Conservation (phyloP, 2,797 vertebrate species). For the Peromyscus melanophrys region DNA sequence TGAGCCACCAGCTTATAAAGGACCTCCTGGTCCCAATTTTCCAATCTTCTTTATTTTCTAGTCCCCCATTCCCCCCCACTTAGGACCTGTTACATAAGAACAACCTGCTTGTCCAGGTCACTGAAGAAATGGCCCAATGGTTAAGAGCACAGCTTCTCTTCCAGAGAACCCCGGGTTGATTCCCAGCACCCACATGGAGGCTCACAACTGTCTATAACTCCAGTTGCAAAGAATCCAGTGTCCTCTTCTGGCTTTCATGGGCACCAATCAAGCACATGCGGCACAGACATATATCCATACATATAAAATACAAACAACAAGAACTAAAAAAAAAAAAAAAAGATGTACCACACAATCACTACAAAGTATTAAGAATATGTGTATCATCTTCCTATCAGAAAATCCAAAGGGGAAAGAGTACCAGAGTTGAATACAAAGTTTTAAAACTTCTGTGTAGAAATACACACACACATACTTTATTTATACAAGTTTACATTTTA, state of each 20-base stretch:
- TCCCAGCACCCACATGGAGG: not conserved
- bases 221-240: not conserved
- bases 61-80: not conserved
- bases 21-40: too few species aligned
- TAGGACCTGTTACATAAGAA: not conserved
- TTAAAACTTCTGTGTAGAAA: not conserved
- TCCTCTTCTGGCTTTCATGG: not conserved
- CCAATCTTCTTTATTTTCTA: not conserved
- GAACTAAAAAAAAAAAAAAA: not conserved
- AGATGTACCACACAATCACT: not conserved
- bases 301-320: not conserved
- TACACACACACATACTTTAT: not conserved
- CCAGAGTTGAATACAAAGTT: not conserved
- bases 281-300: not conserved
- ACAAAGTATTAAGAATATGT: not conserved
- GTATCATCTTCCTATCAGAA: not conserved
- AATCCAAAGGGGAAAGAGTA: not conserved
- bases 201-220: not conserved
- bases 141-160: not conserved
- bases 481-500: conserved; percentile 32
- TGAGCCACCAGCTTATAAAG: not conserved
- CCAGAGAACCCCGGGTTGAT: not conserved
- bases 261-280: not conserved
- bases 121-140: not conserved
- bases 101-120: not conserved